Percentiles rank a stretch among this genome's conserved stretches.
phyloP scores from a whole-genome alignment of 2,888 invertebrate species.

The Alcis repandata region DNA sequence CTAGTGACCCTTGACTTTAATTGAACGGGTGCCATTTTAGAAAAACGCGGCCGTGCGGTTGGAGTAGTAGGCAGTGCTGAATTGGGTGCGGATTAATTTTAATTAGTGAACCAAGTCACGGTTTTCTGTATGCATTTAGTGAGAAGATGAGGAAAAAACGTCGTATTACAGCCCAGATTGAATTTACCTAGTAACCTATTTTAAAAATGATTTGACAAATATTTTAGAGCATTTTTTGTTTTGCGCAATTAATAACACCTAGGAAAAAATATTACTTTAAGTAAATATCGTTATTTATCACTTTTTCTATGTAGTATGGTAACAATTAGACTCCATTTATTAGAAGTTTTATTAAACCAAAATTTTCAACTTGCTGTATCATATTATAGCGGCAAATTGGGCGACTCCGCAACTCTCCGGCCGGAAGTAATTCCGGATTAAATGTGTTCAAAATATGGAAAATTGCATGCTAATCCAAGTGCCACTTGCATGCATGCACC shows the following conservation, averaged over 20 bases:
- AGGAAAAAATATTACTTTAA: too few species aligned
- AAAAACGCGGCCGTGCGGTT: conserved; percentile 48
- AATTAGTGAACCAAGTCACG: conserved; percentile 44
- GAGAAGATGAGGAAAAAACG: conserved; percentile 2
- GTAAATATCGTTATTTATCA: too few species aligned
- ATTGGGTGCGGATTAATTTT: conserved; percentile 45
- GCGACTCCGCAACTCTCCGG: conserved; percentile 25
- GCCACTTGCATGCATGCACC: conserved; percentile 62
- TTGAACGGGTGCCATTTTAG: conserved; percentile 56
- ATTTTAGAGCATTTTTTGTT: not conserved
- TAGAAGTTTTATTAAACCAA: not conserved
- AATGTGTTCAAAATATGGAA: conserved; percentile 73
- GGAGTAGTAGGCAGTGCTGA: conserved; percentile 31
- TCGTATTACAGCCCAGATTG: not conserved
- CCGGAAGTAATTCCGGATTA: conserved; percentile 52
- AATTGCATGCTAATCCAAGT: conserved; percentile 77
- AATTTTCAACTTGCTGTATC: conserved; percentile 9
- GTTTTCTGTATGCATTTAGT: conserved; percentile 26
- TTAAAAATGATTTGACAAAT: not conserved
- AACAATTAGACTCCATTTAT: too few species aligned
- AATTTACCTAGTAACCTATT: not conserved
- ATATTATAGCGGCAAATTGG: conserved; percentile 22
- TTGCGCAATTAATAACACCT: too few species aligned
- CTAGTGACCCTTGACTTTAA: conserved; percentile 56
- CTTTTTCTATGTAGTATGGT: too few species aligned